Conservation (phyloP, 2,888 invertebrate species). For the Stomorhina lunata region DNA sequence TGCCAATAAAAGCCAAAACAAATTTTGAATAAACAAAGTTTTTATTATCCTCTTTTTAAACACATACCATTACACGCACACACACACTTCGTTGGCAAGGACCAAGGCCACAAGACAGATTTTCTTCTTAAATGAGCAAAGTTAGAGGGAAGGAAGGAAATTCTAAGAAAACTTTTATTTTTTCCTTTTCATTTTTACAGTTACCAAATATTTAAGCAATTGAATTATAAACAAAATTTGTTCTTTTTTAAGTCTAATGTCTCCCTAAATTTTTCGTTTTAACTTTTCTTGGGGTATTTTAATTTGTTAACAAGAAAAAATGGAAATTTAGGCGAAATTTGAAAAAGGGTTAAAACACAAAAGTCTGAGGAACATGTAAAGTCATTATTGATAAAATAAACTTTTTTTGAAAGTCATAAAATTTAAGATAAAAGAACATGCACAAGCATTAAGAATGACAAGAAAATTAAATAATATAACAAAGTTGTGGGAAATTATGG, state of each 20-base stretch:
- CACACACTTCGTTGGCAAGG: neutral
- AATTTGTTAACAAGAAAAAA: neutral
- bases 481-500: neutral
- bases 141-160: neutral
- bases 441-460: neutral
- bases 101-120: neutral
- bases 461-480: too few species aligned
- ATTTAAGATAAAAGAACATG: neutral
- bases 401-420: neutral
- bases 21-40: slow-evolving; percentile 7
- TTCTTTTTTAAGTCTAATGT: neutral
- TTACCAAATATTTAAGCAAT: slow-evolving; percentile 53
- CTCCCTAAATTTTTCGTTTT: neutral
- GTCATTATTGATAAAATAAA: neutral
- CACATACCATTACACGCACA: too few species aligned
- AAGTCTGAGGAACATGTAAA: neutral
- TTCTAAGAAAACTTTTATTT: slow-evolving; percentile 23
- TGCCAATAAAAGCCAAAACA: slow-evolving; percentile 13
- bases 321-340: neutral
- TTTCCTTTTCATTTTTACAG: slow-evolving; percentile 21
- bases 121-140: neutral
- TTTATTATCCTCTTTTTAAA: slow-evolving; percentile 15
- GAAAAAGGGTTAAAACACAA: neutral
- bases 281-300: neutral
- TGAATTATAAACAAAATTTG: slow-evolving; percentile 55